Conservation (phyloP, 2,888 invertebrate species). For the Papilio protenor region DNA sequence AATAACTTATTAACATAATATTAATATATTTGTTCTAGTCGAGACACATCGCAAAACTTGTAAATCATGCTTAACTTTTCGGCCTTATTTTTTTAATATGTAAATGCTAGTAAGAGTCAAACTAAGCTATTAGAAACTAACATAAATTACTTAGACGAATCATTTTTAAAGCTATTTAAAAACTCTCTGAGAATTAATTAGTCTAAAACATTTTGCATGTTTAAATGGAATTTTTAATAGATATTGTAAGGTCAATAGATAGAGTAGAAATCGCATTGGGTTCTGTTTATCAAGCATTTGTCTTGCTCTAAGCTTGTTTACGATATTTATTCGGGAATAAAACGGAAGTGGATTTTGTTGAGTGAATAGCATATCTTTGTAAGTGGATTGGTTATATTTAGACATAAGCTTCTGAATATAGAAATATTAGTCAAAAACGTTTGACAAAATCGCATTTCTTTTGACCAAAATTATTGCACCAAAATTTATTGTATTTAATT, state of each 20-base stretch:
- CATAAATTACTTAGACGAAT: too few relatives aligned
- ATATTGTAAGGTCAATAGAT: not conserved
- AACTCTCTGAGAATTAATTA: too few relatives aligned
- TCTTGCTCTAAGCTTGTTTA: conserved; percentile 50
- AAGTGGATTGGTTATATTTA: conserved; percentile 32
- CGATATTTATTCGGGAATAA: conserved; percentile 53
- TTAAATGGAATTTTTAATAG: not conserved
- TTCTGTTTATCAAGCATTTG: conserved; percentile 56
- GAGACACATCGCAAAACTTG: not conserved
- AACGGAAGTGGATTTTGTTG: conserved; percentile 46
- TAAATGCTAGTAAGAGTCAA: too few relatives aligned
- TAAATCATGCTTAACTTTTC: not conserved
- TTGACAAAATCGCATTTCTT: not conserved
- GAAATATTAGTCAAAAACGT: too few relatives aligned
- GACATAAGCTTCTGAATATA: not conserved
- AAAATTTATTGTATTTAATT: not conserved
- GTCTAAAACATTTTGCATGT: too few relatives aligned
- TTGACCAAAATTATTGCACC: not conserved
- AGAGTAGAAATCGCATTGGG: not conserved
- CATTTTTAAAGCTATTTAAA: too few relatives aligned
- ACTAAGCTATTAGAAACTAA: too few relatives aligned
- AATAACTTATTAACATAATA: not conserved
- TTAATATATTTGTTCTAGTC: not conserved
- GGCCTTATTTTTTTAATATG: too few relatives aligned
- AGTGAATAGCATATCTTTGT: conserved; percentile 32